Percentiles rank a stretch among this genome's conserved stretches.
phyloP scores from a whole-genome alignment of 1,140 invertebrate genomes.

The Mercenaria mercenaria region DNA sequence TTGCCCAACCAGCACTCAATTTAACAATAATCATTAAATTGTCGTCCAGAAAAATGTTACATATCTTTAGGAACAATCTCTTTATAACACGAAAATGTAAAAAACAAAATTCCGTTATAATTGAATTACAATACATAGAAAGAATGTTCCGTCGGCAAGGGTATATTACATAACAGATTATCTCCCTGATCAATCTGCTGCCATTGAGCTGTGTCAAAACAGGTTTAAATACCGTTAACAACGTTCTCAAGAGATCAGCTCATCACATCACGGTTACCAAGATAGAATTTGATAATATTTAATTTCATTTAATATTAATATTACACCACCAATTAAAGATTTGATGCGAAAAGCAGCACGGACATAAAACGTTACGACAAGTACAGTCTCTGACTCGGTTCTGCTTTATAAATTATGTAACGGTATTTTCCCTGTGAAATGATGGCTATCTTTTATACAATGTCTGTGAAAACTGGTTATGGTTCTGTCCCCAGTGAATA shows the following conservation, averaged over 20 bases:
- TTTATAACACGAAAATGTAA: slow-evolving; percentile 7
- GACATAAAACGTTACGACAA: slow-evolving; percentile 27
- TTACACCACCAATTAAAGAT: slow-evolving; percentile 56
- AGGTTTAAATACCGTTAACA: slow-evolving; percentile 27
- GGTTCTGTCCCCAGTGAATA: slow-evolving; percentile 20
- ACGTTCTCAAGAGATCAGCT: neutral
- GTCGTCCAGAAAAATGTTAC: neutral
- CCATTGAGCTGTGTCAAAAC: slow-evolving; percentile 52
- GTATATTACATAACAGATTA: slow-evolving; percentile 46
- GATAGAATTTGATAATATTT: slow-evolving; percentile 64
- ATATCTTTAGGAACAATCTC: slow-evolving; percentile 10
- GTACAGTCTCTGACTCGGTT: neutral
- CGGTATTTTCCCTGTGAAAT: slow-evolving; percentile 29
- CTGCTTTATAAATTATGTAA: slow-evolving; percentile 49
- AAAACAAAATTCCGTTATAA: slow-evolving; percentile 27
- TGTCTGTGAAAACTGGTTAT: slow-evolving; percentile 32
- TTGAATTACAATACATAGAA: slow-evolving; percentile 30
- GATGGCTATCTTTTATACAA: neutral
- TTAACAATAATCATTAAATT: slow-evolving; percentile 16
- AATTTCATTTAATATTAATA: slow-evolving; percentile 64
- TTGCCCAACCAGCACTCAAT: neutral
- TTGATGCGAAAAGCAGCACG: slow-evolving; percentile 29
- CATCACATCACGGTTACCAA: neutral
- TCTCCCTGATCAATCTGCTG: slow-evolving; percentile 45
- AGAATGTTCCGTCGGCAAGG: slow-evolving; percentile 19